Base-by-base conservation (phyloP, 1,140 invertebrate genomes). In the Stegodyphus mimosarum region DNA sequence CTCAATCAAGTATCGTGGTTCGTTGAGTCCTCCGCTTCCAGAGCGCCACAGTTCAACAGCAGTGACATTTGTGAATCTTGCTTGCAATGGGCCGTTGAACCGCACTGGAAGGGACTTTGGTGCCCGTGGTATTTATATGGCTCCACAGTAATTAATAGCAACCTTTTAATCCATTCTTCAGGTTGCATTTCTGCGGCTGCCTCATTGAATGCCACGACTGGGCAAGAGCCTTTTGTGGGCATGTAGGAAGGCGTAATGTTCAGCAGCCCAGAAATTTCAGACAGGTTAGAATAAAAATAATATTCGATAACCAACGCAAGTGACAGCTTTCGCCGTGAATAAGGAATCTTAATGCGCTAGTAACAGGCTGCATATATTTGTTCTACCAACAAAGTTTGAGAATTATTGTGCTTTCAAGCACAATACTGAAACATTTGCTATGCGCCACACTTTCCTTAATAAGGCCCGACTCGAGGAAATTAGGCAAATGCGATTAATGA, bases 401-500 rank as follows among this genome's bases (percentile, higher is more conserved):
- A 84, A 84, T 75, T 75, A 84, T 84, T 84, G 81, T 84, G 81
- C 81, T 84, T 51, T 84, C 81, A 84, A 84, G 81, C 81, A 84
- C 81, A 83, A 83, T 83, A 67, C 80, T 15, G 71, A 64, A 74
- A 67, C 80, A 84, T 84, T 84, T 75, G 81, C 72, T 84, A 84
- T 67, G 73, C 81, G 81, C 55, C 81, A 84, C 72, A 69, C 81
- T 69, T 84, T 74, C 81, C 63, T 75, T 84, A 84, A 84, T 84
- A 84, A 84, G 81, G 81, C 81, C 17, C n/a, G 64, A 70, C 63
- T 60, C 81, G 81, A 55, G 73, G 81, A 84, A 84, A 84, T 84
- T 84, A 84, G 81, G 81, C 81, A 84, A 84, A 84, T 84, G 81
- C 72, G 81, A 84, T 84, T 84, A 84, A 84, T 84, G 81, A 84